These are phyloP conservation scores for Chloroclysta siterata DNA, from an alignment of 2,888 invertebrate species.

Conservation along the genomic window DNA sequence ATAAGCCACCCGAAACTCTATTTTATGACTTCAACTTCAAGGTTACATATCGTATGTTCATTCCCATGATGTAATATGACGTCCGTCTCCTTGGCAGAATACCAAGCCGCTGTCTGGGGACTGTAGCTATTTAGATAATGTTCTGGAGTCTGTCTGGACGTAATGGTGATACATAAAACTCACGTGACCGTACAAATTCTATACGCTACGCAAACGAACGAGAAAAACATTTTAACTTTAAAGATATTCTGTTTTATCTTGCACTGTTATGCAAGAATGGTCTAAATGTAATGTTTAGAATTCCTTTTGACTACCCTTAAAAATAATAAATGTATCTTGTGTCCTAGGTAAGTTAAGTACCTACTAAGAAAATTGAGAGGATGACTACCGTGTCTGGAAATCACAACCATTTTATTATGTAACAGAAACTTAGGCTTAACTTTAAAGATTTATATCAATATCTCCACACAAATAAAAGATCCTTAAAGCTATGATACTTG, in stretches of 20 bases:
- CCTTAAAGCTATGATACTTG: conserved; percentile 14
- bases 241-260: too few species aligned
- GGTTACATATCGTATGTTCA: conserved; percentile 17
- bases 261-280: too few species aligned
- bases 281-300: too few species aligned
- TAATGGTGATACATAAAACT: conserved; percentile 31
- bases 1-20: conserved; percentile 8
- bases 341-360: too few species aligned
- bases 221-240: background rate
- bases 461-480: conserved; percentile 24
- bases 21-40: conserved; percentile 15
- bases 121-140: conserved; percentile 52
- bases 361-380: too few species aligned
- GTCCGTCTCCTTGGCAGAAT: conserved; percentile 56
- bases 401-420: background rate
- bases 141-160: conserved; percentile 55
- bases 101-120: conserved; percentile 58
- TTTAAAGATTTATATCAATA: conserved; percentile 28
- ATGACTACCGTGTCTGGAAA: too few species aligned
- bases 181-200: conserved; percentile 33
- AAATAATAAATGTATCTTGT: too few species aligned
- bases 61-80: conserved; percentile 50
- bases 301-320: too few species aligned
- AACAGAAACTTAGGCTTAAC: background rate
- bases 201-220: conserved; percentile 7